These are phyloP conservation scores for Theocolax elegans DNA, from an alignment of 1,140 invertebrate genomes.

Conservation along the genomic window DNA sequence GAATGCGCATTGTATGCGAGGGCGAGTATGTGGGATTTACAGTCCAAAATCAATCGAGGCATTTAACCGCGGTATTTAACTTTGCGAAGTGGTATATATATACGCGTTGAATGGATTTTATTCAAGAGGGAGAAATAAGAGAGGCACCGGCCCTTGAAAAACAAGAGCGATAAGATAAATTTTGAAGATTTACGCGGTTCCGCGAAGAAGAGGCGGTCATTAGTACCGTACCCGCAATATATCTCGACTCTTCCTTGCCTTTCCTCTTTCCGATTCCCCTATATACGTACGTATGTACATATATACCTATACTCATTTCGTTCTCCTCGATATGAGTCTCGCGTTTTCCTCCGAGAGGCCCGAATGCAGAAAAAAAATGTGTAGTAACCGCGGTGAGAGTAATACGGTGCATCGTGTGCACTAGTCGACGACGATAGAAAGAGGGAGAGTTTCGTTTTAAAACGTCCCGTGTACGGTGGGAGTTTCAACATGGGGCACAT, in stretches of 20 bases:
- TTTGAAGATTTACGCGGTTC: constrained; percentile 27
- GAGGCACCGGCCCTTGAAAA: background rate
- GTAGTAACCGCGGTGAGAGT: constrained; percentile 8
- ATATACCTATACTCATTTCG: background rate
- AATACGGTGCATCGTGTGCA: constrained; percentile 6
- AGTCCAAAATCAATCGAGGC: too few relatives aligned
- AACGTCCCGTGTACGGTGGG: too few relatives aligned
- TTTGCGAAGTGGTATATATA: too few relatives aligned
- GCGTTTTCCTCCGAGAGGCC: background rate
- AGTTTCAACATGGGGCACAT: too few relatives aligned
- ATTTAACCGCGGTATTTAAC: too few relatives aligned
- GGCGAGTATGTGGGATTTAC: too few relatives aligned
- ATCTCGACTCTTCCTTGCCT: background rate
- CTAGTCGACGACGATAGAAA: background rate
- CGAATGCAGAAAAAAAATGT: constrained; percentile 12
- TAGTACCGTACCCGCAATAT: constrained; percentile 2
- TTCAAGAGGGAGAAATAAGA: too few relatives aligned
- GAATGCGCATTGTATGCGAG: too few relatives aligned
- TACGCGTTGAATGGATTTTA: background rate
- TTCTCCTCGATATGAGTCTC: constrained; percentile 10
- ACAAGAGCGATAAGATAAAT: constrained; percentile 34
- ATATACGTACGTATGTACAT: too few relatives aligned
- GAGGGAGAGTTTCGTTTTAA: too few relatives aligned
- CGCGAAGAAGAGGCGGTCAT: constrained; percentile 9
- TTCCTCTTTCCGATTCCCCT: background rate